A percentile compares a stretch with the other conserved stretches of the same genome.
These are phyloP conservation scores for Orientallactaga sibirica DNA, from an alignment of 2,797 vertebrate species.

Conservation along the genomic window DNA sequence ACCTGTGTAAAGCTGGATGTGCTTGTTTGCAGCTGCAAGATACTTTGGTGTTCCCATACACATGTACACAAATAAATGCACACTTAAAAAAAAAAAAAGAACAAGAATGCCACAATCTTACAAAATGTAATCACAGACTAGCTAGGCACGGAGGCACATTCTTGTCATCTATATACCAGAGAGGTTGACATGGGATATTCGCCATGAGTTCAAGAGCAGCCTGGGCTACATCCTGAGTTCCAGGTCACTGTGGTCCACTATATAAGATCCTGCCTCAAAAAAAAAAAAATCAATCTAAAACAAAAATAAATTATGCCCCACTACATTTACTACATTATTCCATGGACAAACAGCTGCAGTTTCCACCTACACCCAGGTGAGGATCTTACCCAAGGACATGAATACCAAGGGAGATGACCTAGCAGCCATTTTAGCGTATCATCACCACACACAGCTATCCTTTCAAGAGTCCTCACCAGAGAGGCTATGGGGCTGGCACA, in stretches of 20 bases:
- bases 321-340: background rate
- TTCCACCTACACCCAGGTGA: background rate
- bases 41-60: too few relatives aligned
- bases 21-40: too few relatives aligned
- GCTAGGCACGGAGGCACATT: too few relatives aligned
- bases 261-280: background rate
- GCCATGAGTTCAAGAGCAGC: background rate
- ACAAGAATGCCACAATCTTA: background rate
- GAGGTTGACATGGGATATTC: background rate
- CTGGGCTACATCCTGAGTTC: background rate
- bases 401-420: background rate
- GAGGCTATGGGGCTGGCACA: background rate
- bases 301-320: background rate
- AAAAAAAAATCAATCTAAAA: background rate
- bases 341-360: background rate
- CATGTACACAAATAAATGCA: too few relatives aligned
- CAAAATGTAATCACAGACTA: background rate
- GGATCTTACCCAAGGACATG: background rate
- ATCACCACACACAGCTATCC: background rate
- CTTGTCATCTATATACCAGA: background rate
- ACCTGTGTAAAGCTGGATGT: too few relatives aligned
- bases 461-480: constrained; percentile 13
- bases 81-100: background rate
- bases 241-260: too few relatives aligned
- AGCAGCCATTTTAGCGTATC: background rate